Base-by-base conservation (phyloP, 2,113 vertebrate genomes). In the Prunella fulvescens region DNA sequence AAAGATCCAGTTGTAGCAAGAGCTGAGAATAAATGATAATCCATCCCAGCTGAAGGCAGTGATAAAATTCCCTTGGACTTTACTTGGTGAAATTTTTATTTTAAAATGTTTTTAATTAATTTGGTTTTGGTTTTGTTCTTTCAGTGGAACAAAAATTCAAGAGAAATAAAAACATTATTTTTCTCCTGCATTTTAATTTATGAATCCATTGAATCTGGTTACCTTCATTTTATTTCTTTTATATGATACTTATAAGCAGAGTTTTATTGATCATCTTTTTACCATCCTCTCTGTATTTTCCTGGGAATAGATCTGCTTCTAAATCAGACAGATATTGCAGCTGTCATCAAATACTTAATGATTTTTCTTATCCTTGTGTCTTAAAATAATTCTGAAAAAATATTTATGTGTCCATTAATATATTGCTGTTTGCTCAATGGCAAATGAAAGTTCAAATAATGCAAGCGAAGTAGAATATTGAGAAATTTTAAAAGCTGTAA, bases 181-280 rank as follows among this genome's bases (percentile, higher is more conserved):
- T 57, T 37, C 25, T 47, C 40, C 35, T 70, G 37, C 53, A 67
- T 40, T 86, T 91, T 86, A 33, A 83, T 69, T 82, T 93, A 71
- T 83, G 56, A 91, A 80, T 88, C 39, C 20, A 64, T 31, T 28
- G 7, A 60, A 70, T 74, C 74, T 74, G 37, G 51, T 62, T 72
- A 71, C 83, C 48, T 83, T 86, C 9, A 79, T 91, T 95, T 92
- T 51, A 88, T 92, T 93, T 90, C 62, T 61, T 93, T 95, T 79
- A 33, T 48, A 28, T 48, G 71, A 83, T 81, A 85, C 18, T 67
- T 62, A 47, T 37, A 92, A 91, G 31, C 17, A 92, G 57, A 91
- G 44, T 72, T 96, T 91, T 93, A 97, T 91, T 93, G 94, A 95
- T 92, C 33, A 78, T 40, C 47, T 73, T 88, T 96, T 94, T 92